Base-by-base conservation (phyloP, 37 sponge, comb jelly and placozoan species). In the Aphrocallistes beatrix region DNA sequence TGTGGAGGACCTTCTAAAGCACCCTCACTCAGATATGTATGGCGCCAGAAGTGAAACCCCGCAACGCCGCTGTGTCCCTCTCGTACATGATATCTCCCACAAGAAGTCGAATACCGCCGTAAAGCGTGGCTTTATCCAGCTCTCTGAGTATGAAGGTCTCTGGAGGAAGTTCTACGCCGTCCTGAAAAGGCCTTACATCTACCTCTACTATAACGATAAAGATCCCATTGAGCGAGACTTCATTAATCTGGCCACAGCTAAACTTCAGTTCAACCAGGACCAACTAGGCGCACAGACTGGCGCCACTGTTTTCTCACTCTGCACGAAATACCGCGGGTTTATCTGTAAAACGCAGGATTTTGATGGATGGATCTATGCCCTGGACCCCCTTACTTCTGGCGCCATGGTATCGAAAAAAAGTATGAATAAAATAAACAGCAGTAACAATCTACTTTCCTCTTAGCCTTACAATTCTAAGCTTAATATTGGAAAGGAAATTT, bases 331-430 rank as follows among this genome's bases (percentile, higher is more conserved):
- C 81, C 51, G 93, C 21, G 91, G 93, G n/a, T 50, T 92, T 1
- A 38, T 94, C 34, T 39, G 92, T 28, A 93, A 92, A 51, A 50
- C 91, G 16, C 84, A 39, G 36, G 92, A 94, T 39, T 88, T 84
- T 50, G 94, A 97, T 23, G 91, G 90, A 0, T 97, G 97, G 97
- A 37, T 97, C 10, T 91, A 91, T 86, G 94, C 94, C n/a, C 51
- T 97, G 87, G 93, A 97, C 84, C 97, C 97, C 0, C 92, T 97
- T n/a, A 90, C 92, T 0, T 94, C 97, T n/a, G 94, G 97, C 19
- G 88, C 93, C 28, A 30, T 97, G 21, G 75, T 60, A 19, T 60
- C 75, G n/a, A 60, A 60, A 28, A 60, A 60, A 13, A 13, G 75
- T 13, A 60, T 60, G 25, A 60, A 6, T 60, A 60, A 30, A 60